Evolutionary conservation across 2,888 invertebrate genomes (phyloP).

Genomic region (Diplolepis rosae): DNA sequence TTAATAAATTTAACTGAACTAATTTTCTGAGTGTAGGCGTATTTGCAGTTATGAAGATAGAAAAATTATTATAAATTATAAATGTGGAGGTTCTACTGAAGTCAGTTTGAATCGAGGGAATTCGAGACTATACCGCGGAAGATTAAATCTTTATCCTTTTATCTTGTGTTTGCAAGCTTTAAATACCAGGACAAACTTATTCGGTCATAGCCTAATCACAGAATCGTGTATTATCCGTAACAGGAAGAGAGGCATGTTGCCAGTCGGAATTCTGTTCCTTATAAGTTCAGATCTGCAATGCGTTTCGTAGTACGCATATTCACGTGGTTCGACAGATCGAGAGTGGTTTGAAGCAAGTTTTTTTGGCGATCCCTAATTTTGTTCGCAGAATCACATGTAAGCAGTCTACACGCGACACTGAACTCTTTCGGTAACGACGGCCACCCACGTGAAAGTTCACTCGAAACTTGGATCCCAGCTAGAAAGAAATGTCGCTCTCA

Average conservation of each 20-base stretch:
- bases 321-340: slow-evolving; percentile 12
- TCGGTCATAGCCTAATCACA: slow-evolving; percentile 17
- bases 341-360: background rate
- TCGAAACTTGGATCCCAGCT: slow-evolving; percentile 4
- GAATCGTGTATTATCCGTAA: background rate
- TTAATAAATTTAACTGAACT: background rate
- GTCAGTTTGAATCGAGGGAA: background rate
- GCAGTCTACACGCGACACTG: slow-evolving; percentile 21
- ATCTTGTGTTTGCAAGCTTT: background rate
- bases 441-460: slow-evolving; percentile 30
- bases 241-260: background rate
- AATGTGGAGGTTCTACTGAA: background rate
- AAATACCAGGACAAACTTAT: slow-evolving; percentile 7
- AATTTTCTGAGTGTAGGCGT: no score
- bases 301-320: slow-evolving; percentile 26
- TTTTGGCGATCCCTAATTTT: slow-evolving; percentile 9
- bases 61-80: no score
- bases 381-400: slow-evolving; percentile 16
- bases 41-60: no score
- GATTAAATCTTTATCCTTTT: slow-evolving; percentile 20
- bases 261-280: slow-evolving; percentile 23
- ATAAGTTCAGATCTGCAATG: slow-evolving; percentile 18
- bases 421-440: slow-evolving; percentile 19
- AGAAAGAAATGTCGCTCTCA: background rate
- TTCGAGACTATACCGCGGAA: background rate